phyloP scores from a whole-genome alignment of 2,113 vertebrate species.

The Numida meleagris region DNA sequence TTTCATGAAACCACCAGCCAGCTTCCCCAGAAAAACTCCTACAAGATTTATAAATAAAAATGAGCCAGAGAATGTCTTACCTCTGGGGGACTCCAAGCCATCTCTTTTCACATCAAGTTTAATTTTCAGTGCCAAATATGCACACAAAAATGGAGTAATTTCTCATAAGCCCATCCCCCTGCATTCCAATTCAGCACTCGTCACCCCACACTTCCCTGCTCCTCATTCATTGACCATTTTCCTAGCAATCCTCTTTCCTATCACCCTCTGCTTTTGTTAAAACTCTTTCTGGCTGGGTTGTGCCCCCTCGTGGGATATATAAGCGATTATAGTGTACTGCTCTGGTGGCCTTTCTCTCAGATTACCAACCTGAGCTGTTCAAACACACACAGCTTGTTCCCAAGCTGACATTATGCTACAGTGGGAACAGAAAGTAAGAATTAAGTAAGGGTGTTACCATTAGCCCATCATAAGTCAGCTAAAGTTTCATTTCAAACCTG shows the following conservation, averaged over 20 bases:
- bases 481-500: neutral
- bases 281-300: neutral
- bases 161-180: neutral
- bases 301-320: neutral
- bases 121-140: neutral
- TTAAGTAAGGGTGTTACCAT: neutral
- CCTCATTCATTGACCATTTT: neutral
- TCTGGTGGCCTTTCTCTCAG: neutral
- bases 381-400: neutral
- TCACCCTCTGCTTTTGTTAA: neutral
- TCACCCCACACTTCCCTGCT: neutral
- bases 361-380: neutral
- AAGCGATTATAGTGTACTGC: neutral
- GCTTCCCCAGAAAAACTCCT: neutral
- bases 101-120: neutral
- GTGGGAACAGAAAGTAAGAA: neutral
- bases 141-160: neutral
- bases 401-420: neutral
- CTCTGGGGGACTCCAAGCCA: neutral
- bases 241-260: neutral
- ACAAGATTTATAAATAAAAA: neutral
- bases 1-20: neutral
- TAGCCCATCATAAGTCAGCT: neutral
- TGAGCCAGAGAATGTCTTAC: neutral
- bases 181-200: neutral